Evolutionary conservation across 2,888 invertebrate genomes (phyloP).

Genomic region (Caenorhabditis sp.): DNA sequence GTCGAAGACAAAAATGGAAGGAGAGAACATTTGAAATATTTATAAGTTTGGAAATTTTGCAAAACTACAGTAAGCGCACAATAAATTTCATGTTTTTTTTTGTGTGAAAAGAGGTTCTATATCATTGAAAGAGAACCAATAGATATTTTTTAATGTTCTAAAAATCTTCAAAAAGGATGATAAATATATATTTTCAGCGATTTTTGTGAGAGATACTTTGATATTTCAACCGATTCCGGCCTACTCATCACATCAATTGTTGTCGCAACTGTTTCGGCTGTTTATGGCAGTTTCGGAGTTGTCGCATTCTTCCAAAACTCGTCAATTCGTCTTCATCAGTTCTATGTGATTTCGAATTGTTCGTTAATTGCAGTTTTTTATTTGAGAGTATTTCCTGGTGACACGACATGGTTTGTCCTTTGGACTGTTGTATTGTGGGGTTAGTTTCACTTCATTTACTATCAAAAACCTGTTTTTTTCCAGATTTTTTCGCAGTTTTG

Average conservation of each 20-base stretch:
- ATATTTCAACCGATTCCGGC: slow-evolving; percentile 8
- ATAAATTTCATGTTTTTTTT: too few relatives aligned
- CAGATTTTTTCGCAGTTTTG: slow-evolving; percentile 61
- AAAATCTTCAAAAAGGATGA: too few relatives aligned
- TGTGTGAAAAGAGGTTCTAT: too few relatives aligned
- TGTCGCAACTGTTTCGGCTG: not conserved
- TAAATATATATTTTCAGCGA: slow-evolving; percentile 26
- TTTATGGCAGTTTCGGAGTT: slow-evolving; percentile 23
- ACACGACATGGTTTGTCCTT: slow-evolving; percentile 59
- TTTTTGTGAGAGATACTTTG: not conserved
- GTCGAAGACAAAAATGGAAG: too few relatives aligned
- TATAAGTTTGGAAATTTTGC: too few relatives aligned
- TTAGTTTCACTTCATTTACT: too few relatives aligned
- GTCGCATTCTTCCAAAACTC: slow-evolving; percentile 44
- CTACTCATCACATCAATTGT: not conserved
- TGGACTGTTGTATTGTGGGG: slow-evolving; percentile 57
- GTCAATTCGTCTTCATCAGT: slow-evolving; percentile 48
- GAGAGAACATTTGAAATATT: too few relatives aligned
- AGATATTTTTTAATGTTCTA: too few relatives aligned
- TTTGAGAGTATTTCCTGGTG: slow-evolving; percentile 51
- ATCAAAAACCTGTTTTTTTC: too few relatives aligned
- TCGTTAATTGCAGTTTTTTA: slow-evolving; percentile 61
- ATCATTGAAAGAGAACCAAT: too few relatives aligned
- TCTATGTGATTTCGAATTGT: slow-evolving; percentile 58
- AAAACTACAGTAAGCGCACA: too few relatives aligned